Base-by-base conservation (phyloP, 1,140 invertebrate species). In the Mactra quadrangularis region DNA sequence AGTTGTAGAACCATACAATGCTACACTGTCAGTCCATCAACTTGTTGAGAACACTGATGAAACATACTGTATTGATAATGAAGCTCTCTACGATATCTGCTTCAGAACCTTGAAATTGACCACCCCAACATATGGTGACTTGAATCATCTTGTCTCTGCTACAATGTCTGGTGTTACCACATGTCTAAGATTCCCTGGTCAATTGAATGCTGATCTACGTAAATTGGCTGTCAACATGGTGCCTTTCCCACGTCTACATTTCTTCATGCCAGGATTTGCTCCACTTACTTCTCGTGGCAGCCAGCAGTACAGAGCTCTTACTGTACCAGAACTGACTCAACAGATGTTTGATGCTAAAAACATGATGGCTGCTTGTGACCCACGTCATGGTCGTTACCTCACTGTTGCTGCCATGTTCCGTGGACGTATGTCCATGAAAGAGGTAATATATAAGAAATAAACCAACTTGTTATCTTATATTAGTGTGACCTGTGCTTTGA, bases 321-420 rank as follows among this genome's bases (percentile, higher is more conserved):
- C 94, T 6, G 94, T 95, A 6, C 93, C 94, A 11, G 94, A 95
- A 82, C 92, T 95, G 17, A 95, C 94, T 35, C 94, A 95, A 85
- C 94, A 95, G 87, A 96, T 96, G 94, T 96, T 96, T 88, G 95
- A 96, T 86, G 94, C 95, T n/a, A 96, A 95, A 90, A 96, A 96
- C 91, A 95, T 96, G 95, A 96, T 96, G 95, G 95, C 95, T 33
- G 96, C 95, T 17, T 96, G 96, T 88, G 95, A 96, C 90, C 96
- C 96, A 0, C 90, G 95, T 68, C 95, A 95, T 81, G 96, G 96
- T 0, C 90, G 94, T 29, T 95, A 94, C 88, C 89, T 94, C 11
- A 99, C 98, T 0, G 95, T 98, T 6, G 98, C 98, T 9, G 96
- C 97, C 57, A 96, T 99, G 89, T 99, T 99, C 95, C 95, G 97